These are phyloP conservation scores for Scarus forsteni DNA, from an alignment of 2,797 vertebrate species.

Conservation along the genomic window DNA sequence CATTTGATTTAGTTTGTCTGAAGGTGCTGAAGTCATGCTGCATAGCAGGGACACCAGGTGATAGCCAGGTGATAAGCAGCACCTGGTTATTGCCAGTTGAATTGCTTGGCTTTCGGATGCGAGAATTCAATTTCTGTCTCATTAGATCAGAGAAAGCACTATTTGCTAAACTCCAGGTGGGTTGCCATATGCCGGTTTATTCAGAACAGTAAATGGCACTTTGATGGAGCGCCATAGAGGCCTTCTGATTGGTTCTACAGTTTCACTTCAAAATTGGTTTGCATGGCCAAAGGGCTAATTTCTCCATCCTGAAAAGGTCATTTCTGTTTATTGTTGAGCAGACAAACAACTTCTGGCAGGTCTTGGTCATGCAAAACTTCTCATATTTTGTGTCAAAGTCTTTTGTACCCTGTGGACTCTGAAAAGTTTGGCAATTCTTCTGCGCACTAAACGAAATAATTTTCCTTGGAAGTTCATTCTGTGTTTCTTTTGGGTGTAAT, in stretches of 20 bases:
- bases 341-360: constrained; percentile 5
- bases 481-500: neutral
- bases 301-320: constrained; percentile 11
- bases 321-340: constrained; percentile 14
- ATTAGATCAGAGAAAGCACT: constrained; percentile 33
- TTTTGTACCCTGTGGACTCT: neutral
- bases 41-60: constrained; percentile 21
- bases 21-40: neutral
- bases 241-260: constrained; percentile 39
- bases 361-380: neutral
- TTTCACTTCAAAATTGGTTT: constrained; percentile 15
- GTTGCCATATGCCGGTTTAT: constrained; percentile 47
- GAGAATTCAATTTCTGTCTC: constrained; percentile 42
- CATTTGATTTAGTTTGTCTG: neutral
- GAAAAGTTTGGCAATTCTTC: neutral
- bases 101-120: constrained; percentile 19
- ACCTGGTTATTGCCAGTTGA: constrained; percentile 37
- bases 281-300: neutral
- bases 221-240: constrained; percentile 18
- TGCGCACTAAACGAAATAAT: neutral
- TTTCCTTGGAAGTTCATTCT: neutral
- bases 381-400: neutral
- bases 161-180: constrained; percentile 54
- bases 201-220: constrained; percentile 22
- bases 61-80: constrained; percentile 25